A percentile compares a stretch with the other conserved stretches of the same genome.
Evolutionary conservation across 2,113 vertebrate genomes (phyloP).

Genomic region (Phocoena phocoena): DNA sequence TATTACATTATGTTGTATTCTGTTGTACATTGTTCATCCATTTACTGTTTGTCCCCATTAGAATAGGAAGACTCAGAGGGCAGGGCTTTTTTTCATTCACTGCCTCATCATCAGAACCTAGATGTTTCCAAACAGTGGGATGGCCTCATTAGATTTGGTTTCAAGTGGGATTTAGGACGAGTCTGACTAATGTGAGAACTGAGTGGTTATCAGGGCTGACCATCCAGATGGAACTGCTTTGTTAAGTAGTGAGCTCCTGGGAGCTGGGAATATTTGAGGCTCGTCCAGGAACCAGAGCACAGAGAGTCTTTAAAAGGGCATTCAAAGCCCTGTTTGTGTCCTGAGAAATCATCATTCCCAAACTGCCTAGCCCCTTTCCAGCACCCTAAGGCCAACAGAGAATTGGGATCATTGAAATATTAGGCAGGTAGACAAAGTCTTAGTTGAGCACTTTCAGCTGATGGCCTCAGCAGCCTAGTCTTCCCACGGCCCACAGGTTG

Average conservation of each 20-base stretch:
- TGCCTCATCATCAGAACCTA: neutral
- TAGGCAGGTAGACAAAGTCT: neutral
- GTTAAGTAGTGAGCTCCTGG: too few species aligned
- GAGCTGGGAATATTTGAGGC: neutral
- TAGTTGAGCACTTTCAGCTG: neutral
- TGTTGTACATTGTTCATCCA: too few species aligned
- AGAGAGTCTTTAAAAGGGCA: neutral
- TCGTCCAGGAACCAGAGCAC: neutral
- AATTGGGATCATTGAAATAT: too few species aligned
- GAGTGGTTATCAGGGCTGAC: neutral
- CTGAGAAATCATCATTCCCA: neutral
- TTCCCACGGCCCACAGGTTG: rapidly evolving
- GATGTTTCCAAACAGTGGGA: neutral
- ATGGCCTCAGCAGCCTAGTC: neutral
- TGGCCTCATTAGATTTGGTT: neutral
- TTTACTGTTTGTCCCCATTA: neutral
- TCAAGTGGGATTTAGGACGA: too few species aligned
- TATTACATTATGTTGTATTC: too few species aligned
- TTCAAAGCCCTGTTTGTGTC: neutral
- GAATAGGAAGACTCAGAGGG: neutral
- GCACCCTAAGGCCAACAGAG: neutral
- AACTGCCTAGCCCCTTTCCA: neutral
- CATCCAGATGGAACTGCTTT: neutral
- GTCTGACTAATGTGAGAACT: too few species aligned
- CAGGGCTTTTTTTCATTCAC: neutral